Conservation (phyloP, 2,797 vertebrate genomes). For the Hafferia zeledoni region DNA sequence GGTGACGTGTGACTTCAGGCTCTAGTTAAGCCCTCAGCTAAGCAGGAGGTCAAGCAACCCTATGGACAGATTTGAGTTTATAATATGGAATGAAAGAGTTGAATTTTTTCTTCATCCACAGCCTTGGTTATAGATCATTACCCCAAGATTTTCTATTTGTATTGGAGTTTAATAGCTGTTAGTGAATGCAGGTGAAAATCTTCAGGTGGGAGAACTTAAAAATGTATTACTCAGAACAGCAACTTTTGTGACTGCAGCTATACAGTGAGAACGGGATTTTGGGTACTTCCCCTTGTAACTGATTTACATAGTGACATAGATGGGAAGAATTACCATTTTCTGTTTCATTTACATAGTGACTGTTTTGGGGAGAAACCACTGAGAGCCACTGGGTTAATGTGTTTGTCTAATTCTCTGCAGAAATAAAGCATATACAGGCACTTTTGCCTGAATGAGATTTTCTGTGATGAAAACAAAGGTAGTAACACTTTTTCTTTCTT, state of each 20-base stretch:
- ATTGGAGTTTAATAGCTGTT: not conserved
- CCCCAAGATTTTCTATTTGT: not conserved
- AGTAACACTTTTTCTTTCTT: conserved; percentile 23
- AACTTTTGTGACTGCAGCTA: not conserved
- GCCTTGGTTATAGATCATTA: not conserved
- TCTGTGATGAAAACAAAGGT: conserved; percentile 12
- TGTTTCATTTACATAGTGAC: not conserved
- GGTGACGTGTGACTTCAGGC: not conserved
- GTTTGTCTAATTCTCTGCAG: not conserved
- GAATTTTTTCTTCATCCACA: not conserved
- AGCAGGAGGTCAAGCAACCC: not conserved
- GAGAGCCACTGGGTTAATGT: not conserved
- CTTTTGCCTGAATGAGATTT: not conserved
- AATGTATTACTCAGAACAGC: not conserved
- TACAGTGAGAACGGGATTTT: not conserved
- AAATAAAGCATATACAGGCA: not conserved
- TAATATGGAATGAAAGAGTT: not conserved
- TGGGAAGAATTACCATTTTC: not conserved
- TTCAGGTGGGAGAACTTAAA: not conserved
- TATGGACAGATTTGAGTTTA: not conserved
- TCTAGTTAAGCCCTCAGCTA: not conserved
- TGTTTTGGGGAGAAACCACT: not conserved
- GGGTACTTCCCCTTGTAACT: not conserved
- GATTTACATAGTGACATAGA: not conserved
- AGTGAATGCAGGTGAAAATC: not conserved